Conservation (phyloP, 2,888 invertebrate genomes). For the Disparrhopalites patrizii region DNA sequence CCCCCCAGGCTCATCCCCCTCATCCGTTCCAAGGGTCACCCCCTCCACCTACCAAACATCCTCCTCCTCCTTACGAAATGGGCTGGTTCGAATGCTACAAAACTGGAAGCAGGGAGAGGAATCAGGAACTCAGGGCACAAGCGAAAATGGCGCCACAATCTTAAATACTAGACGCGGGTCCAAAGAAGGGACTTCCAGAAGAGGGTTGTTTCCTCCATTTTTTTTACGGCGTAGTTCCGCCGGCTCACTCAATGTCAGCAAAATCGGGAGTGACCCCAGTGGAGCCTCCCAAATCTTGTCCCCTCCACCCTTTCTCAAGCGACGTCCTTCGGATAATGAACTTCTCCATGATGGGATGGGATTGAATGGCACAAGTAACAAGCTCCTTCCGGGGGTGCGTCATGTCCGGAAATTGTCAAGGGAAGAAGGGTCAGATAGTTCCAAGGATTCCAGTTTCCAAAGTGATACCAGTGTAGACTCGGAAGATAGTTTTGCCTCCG, state of each 20-base stretch:
- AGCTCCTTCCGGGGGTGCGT: slow-evolving; percentile 43
- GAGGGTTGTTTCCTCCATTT: slow-evolving; percentile 47
- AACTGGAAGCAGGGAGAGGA: slow-evolving; percentile 66
- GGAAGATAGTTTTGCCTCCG: slow-evolving; percentile 89
- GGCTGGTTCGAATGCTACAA: slow-evolving; percentile 78
- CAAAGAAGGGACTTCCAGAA: slow-evolving; percentile 15
- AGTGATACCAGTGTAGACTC: slow-evolving; percentile 92
- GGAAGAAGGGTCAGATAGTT: slow-evolving; percentile 71
- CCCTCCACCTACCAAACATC: slow-evolving; percentile 40
- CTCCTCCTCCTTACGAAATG: slow-evolving; percentile 64
- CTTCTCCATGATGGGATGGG: slow-evolving; percentile 21
- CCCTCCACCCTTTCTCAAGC: slow-evolving; percentile 33
- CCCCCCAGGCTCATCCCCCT: neutral
- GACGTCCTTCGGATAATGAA: slow-evolving; percentile 38
- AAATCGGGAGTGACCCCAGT: slow-evolving; percentile 25
- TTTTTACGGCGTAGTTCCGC: slow-evolving; percentile 46
- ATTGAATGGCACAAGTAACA: slow-evolving; percentile 36
- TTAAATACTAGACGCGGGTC: slow-evolving; percentile 21
- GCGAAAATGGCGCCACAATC: slow-evolving; percentile 2
- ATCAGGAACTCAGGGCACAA: neutral
- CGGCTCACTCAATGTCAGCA: slow-evolving; percentile 41
- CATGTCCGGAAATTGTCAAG: slow-evolving; percentile 70
- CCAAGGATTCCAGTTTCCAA: slow-evolving; percentile 68
- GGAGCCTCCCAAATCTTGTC: slow-evolving; percentile 23
- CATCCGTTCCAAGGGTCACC: slow-evolving; percentile 9